Percentiles rank a stretch among this genome's conserved stretches.
Evolutionary conservation across 53 echinoderm and acorn worm genomes (phyloP).

Genomic region (Patiria pectinifera): DNA sequence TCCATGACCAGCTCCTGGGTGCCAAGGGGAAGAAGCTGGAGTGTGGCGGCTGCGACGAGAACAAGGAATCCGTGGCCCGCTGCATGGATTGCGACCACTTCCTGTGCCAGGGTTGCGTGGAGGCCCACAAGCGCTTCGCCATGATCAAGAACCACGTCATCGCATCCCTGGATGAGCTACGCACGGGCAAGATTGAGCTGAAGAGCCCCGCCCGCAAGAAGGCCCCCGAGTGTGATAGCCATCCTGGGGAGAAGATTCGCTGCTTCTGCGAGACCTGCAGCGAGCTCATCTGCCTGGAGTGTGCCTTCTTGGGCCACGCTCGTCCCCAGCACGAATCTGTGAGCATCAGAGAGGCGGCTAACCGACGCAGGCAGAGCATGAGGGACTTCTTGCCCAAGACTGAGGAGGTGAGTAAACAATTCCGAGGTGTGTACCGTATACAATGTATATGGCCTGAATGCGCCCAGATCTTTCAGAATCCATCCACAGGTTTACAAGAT

Average conservation of each 20-base stretch:
- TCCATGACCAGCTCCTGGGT: conserved; percentile 48
- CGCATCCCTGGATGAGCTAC: conserved; percentile 72
- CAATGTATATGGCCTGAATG: too few relatives aligned
- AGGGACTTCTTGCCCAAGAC: conserved; percentile 59
- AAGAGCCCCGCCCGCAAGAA: conserved; percentile 71
- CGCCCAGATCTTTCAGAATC: too few relatives aligned
- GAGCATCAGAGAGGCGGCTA: conserved; percentile 59
- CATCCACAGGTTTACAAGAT: too few relatives aligned
- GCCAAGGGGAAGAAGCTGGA: conserved; percentile 60
- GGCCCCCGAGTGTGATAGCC: conserved; percentile 81
- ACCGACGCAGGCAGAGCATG: conserved; percentile 55
- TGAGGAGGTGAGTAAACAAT: conserved; percentile 34
- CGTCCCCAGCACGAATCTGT: conserved; percentile 61
- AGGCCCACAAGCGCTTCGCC: conserved; percentile 88
- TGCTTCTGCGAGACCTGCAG: conserved; percentile 96
- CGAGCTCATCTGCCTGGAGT: conserved; percentile 88
- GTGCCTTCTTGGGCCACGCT: conserved; percentile 64
- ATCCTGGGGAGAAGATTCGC: conserved; percentile 80
- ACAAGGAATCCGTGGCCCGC: conserved; percentile 60
- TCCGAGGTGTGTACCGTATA: not conserved
- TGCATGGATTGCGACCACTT: conserved; percentile 96
- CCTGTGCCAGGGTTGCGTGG: conserved; percentile 89
- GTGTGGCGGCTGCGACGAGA: conserved; percentile 59
- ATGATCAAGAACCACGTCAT: conserved; percentile 91
- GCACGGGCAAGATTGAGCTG: conserved; percentile 82